phyloP scores from a whole-genome alignment of 2,797 vertebrate genomes.

The Chiropotes sagulatus region DNA sequence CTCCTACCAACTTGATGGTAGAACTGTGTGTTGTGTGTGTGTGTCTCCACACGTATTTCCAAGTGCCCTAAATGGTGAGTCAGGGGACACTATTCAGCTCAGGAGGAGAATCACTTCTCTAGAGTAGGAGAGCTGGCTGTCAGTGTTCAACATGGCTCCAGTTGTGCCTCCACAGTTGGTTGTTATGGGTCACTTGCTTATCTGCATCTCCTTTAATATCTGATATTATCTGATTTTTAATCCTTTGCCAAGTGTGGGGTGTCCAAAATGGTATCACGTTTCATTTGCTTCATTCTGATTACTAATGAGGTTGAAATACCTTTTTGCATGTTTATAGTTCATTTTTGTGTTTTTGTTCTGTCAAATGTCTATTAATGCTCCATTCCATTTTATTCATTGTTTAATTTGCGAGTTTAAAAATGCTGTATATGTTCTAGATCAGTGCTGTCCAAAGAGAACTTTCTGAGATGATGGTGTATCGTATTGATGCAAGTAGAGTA shows the following conservation, averaged over 20 bases:
- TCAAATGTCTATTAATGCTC: not conserved
- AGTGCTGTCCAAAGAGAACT: not conserved
- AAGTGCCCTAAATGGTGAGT: not conserved
- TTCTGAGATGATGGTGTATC: not conserved
- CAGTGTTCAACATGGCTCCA: not conserved
- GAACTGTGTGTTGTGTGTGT: not conserved
- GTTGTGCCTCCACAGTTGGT: not conserved
- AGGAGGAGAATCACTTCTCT: not conserved
- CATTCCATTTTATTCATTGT: not conserved
- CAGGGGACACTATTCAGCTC: too few relatives aligned
- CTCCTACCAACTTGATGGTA: not conserved
- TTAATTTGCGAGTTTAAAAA: slow-evolving; percentile 12
- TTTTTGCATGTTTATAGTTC: not conserved
- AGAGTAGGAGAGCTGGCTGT: not conserved
- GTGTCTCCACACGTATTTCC: not conserved
- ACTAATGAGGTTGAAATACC: not conserved
- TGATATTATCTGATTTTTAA: not conserved
- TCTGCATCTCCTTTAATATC: not conserved
- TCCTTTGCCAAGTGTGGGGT: not conserved
- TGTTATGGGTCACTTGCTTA: not conserved
- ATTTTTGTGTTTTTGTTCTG: not conserved
- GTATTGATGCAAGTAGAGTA: not conserved
- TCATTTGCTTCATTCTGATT: not conserved
- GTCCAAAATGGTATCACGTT: not conserved
- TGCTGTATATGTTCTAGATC: not conserved